These are phyloP conservation scores for Gambusia yucatana DNA, from an alignment of 2,797 vertebrate species.

Conservation along the genomic window DNA sequence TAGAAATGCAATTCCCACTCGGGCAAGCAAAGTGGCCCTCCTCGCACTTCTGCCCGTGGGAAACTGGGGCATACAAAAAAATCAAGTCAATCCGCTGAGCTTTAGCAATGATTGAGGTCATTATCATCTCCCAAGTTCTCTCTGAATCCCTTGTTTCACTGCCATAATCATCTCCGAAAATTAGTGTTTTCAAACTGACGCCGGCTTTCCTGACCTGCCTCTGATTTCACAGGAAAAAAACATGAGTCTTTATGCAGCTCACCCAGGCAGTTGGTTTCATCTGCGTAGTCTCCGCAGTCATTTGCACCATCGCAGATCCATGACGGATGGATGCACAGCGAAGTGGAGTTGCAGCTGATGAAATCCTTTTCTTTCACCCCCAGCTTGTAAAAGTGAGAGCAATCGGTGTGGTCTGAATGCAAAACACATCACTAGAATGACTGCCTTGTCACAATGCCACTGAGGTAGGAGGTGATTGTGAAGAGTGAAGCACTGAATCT, in stretches of 20 bases:
- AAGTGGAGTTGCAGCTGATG: slow-evolving; percentile 95
- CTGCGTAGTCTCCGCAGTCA: slow-evolving; percentile 96
- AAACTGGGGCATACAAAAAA: slow-evolving; percentile 82
- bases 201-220: slow-evolving; percentile 34
- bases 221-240: slow-evolving; percentile 20
- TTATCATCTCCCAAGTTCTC: slow-evolving; percentile 54
- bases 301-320: slow-evolving; percentile 98
- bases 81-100: slow-evolving; percentile 37
- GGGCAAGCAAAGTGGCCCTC: slow-evolving; percentile 98
- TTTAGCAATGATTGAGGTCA: slow-evolving; percentile 42
- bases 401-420: slow-evolving; percentile 89
- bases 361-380: slow-evolving; percentile 92
- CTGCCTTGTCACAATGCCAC: slow-evolving; percentile 30
- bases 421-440: slow-evolving; percentile 54
- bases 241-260: slow-evolving; percentile 44
- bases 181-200: slow-evolving; percentile 54
- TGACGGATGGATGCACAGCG: slow-evolving; percentile 92
- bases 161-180: slow-evolving; percentile 53
- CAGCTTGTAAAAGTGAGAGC: slow-evolving; percentile 93
- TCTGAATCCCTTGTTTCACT: slow-evolving; percentile 40
- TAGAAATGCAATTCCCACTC: slow-evolving; percentile 97
- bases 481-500: slow-evolving; percentile 12
- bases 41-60: slow-evolving; percentile 92
- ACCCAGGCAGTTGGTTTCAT: slow-evolving; percentile 93
- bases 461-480: not conserved